phyloP scores from a whole-genome alignment of 2,113 vertebrate genomes.

The Gadus chalcogrammus region DNA sequence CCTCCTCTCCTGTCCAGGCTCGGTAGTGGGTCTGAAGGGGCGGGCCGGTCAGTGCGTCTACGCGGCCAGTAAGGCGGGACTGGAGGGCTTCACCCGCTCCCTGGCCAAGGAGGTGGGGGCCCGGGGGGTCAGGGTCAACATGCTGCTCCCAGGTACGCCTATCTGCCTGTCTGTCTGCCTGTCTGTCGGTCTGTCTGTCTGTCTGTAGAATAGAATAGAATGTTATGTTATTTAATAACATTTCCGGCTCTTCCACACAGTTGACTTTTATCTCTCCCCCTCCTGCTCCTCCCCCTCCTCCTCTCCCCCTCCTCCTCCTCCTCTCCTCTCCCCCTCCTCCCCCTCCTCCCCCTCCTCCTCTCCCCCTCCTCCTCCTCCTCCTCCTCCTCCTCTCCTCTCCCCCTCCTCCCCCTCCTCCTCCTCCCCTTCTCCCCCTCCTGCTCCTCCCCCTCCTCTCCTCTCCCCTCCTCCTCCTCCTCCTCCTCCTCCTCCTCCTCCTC shows the following conservation, averaged over 20 bases:
- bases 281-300: background rate
- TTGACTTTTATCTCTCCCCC: too few species aligned
- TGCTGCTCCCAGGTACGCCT: constrained; percentile 85
- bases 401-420: background rate
- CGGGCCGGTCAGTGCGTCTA: constrained; percentile 86
- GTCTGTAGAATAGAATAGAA: too few species aligned
- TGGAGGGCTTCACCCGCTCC: constrained; percentile 89
- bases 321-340: too few species aligned
- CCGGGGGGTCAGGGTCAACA: constrained; percentile 84
- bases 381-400: too few species aligned
- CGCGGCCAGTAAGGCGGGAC: constrained; percentile 86
- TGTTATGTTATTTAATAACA: too few species aligned
- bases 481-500: background rate
- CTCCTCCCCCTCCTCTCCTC: too few species aligned
- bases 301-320: background rate
- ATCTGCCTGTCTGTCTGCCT: too few species aligned
- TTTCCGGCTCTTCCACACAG: too few species aligned
- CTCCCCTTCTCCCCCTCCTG: background rate
- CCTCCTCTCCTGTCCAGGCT: constrained; percentile 73
- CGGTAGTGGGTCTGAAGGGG: constrained; percentile 84
- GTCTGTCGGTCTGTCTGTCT: background rate
- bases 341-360: too few species aligned
- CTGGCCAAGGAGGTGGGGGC: constrained; percentile 90
- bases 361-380: too few species aligned
- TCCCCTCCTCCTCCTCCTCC: too few species aligned